Conservation (phyloP, 2,888 invertebrate genomes). For the Drosophila cognata region DNA sequence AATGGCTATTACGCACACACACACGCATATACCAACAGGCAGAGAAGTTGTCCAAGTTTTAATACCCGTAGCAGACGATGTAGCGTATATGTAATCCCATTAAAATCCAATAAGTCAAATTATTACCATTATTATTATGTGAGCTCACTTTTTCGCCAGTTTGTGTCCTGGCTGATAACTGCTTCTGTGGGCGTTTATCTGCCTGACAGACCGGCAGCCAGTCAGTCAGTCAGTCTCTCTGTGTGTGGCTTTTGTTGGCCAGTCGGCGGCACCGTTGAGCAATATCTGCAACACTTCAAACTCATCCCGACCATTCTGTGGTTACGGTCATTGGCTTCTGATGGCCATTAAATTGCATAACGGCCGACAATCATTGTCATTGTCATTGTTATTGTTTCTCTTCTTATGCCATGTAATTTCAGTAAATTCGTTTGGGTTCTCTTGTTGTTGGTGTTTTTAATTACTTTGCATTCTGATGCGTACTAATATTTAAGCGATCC, state of each 20-base stretch:
- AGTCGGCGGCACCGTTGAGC: conserved; percentile 69
- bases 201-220: conserved; percentile 7
- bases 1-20: conserved; percentile 30
- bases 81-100: conserved; percentile 82
- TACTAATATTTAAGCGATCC: conserved; percentile 46
- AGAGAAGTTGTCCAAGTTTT: conserved; percentile 72
- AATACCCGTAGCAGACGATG: conserved; percentile 67
- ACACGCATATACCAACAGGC: neutral
- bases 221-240: conserved; percentile 1
- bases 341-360: conserved; percentile 76
- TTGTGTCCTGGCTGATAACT: conserved; percentile 55
- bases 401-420: conserved; percentile 53
- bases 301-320: conserved; percentile 64
- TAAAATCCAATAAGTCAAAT: conserved; percentile 84
- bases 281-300: conserved; percentile 78
- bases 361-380: conserved; percentile 55
- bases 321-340: conserved; percentile 56
- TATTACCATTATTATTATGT: conserved; percentile 81
- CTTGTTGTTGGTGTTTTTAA: conserved; percentile 51
- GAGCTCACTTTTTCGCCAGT: conserved; percentile 64
- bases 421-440: conserved; percentile 52
- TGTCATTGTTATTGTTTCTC: conserved; percentile 33
- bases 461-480: conserved; percentile 58
- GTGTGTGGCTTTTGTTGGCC: conserved; percentile 53
- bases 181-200: conserved; percentile 67